A percentile compares a stretch with the other conserved stretches of the same genome.
These are phyloP conservation scores for Rapana venosa DNA, from an alignment of 2,888 invertebrate genomes.

Conservation along the genomic window DNA sequence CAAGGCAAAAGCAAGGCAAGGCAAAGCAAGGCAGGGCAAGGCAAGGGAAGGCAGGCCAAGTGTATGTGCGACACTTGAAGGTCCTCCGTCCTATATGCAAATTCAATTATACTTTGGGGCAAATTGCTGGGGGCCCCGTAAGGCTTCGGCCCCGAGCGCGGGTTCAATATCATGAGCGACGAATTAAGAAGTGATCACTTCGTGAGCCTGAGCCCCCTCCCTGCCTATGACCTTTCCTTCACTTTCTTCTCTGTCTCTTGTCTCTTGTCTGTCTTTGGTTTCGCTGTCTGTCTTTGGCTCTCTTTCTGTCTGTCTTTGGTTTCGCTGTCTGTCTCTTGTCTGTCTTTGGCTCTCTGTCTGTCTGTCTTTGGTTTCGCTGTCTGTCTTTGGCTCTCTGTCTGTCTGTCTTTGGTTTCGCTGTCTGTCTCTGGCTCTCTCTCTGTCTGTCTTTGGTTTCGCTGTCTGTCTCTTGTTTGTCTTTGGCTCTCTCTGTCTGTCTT, in stretches of 20 bases:
- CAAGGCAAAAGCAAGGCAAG: too few relatives aligned
- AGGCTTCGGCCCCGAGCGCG: neutral
- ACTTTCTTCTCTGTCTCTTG: neutral
- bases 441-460: neutral
- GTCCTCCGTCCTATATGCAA: slow-evolving; percentile 44
- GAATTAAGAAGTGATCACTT: slow-evolving; percentile 46
- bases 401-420: neutral
- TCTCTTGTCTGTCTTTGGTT: neutral
- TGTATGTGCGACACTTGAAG: slow-evolving; percentile 42
- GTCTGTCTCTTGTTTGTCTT: neutral
- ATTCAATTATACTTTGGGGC: slow-evolving; percentile 45
- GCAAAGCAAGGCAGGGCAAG: too few relatives aligned
- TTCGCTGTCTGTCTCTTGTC: neutral
- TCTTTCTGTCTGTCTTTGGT: neutral
- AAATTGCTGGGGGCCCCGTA: slow-evolving; percentile 34
- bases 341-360: neutral
- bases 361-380: neutral
- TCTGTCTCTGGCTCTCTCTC: neutral
- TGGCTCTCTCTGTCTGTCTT: neutral
- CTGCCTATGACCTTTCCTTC: neutral
- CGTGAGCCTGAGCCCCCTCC: neutral
- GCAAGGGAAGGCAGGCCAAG: neutral
- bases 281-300: neutral
- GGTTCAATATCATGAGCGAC: slow-evolving; percentile 43
- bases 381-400: neutral